These are phyloP conservation scores for Ceyx cyanopectus DNA, from an alignment of 2,113 vertebrate genomes.

Conservation along the genomic window DNA sequence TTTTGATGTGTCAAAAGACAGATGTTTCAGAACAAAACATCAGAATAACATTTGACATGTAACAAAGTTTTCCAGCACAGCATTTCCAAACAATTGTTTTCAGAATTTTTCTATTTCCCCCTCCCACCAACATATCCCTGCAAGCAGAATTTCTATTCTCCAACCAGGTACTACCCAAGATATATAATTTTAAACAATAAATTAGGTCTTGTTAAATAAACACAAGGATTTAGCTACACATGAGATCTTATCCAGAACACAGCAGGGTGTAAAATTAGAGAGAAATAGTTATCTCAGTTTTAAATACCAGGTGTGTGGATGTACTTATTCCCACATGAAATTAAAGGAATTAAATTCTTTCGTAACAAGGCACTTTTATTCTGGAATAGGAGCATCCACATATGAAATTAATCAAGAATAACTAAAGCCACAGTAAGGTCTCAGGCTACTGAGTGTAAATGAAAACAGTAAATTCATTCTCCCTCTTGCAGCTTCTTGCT, in stretches of 20 bases:
- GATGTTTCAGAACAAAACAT: conserved; percentile 14
- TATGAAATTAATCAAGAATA: conserved; percentile 46
- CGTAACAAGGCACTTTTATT: conserved; percentile 28
- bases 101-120: neutral
- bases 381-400: conserved; percentile 49
- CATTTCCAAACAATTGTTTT: neutral
- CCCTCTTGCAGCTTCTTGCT: conserved; percentile 8
- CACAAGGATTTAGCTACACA: neutral
- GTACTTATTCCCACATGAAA: conserved; percentile 16
- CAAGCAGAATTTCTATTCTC: neutral
- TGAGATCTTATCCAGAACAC: neutral
- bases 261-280: neutral
- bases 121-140: neutral
- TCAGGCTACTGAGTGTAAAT: conserved; percentile 35
- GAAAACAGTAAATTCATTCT: conserved; percentile 40
- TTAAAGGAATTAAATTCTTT: conserved; percentile 46
- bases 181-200: conserved; percentile 1
- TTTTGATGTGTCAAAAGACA: conserved; percentile 18
- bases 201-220: conserved; percentile 1
- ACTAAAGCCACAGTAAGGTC: conserved; percentile 27
- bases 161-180: conserved; percentile 5
- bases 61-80: neutral
- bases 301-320: conserved; percentile 45
- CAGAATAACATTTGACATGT: neutral
- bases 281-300: neutral